These are phyloP conservation scores for Pogonocherus hispidulus DNA, from an alignment of 2,888 invertebrate species.

Conservation along the genomic window DNA sequence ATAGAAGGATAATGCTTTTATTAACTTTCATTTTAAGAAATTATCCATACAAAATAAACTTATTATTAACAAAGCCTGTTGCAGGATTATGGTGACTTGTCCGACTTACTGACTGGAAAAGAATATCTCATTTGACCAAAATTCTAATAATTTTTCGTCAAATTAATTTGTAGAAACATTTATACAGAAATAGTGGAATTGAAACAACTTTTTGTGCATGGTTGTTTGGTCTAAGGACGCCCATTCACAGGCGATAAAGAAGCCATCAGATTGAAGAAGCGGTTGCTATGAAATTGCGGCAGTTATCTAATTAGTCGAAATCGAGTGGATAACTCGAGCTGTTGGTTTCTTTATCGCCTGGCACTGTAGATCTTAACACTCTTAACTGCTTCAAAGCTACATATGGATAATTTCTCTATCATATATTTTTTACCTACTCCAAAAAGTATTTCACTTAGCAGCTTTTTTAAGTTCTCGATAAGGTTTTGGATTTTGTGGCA, in stretches of 20 bases:
- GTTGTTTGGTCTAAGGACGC: background rate
- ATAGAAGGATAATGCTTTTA: slow-evolving; percentile 54
- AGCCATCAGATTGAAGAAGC: too few relatives aligned
- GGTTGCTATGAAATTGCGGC: too few relatives aligned
- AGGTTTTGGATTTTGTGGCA: slow-evolving; percentile 49
- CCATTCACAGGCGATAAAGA: too few relatives aligned
- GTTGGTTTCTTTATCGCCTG: too few relatives aligned
- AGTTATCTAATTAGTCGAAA: too few relatives aligned
- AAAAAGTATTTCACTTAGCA: background rate
- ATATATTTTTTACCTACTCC: slow-evolving; percentile 3
- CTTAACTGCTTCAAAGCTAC: background rate
- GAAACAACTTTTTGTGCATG: background rate
- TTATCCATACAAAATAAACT: slow-evolving; percentile 24
- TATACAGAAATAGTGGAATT: background rate
- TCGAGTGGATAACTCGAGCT: too few relatives aligned
- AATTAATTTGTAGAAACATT: background rate
- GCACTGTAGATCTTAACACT: too few relatives aligned
- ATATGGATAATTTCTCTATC: slow-evolving; percentile 30
- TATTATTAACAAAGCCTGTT: slow-evolving; percentile 22
- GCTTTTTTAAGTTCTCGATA: slow-evolving; percentile 26
- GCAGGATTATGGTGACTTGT: slow-evolving; percentile 34
- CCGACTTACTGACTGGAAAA: slow-evolving; percentile 30
- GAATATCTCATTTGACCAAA: slow-evolving; percentile 35
- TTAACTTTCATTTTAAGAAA: slow-evolving; percentile 22
- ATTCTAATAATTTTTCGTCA: background rate